A percentile compares a stretch with the other conserved stretches of the same genome.
Conservation (phyloP, 2,113 vertebrate species). For the Silurus asotus region DNA sequence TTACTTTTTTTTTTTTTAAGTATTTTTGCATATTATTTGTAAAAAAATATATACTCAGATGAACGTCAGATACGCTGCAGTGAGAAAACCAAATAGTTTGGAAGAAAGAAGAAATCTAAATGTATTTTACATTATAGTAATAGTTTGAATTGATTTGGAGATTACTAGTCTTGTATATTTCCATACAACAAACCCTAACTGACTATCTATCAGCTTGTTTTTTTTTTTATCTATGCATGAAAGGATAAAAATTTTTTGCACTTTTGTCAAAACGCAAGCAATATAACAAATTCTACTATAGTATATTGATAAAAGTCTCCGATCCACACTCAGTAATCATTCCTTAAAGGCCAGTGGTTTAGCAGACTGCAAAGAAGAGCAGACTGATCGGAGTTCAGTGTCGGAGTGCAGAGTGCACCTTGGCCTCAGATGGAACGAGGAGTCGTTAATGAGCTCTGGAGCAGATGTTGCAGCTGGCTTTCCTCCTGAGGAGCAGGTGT, state of each 20-base stretch:
- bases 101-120: neutral
- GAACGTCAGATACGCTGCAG: neutral
- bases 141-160: neutral
- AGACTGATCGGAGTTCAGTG: constrained; percentile 15
- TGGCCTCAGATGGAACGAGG: constrained; percentile 33
- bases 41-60: too few relatives aligned
- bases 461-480: constrained; percentile 73
- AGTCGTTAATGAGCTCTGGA: constrained; percentile 74
- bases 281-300: neutral
- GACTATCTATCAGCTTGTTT: neutral
- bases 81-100: neutral
- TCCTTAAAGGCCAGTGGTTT: neutral
- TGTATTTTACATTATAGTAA: neutral
- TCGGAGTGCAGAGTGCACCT: neutral
- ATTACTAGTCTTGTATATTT: neutral
- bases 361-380: neutral
- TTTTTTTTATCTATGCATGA: neutral
- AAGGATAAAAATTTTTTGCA: neutral
- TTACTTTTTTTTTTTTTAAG: neutral
- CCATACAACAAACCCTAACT: neutral
- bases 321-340: neutral
- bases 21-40: too few relatives aligned
- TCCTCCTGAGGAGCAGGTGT: constrained; percentile 70
- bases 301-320: neutral
- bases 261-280: neutral